A percentile compares a stretch with the other conserved stretches of the same genome.
phyloP scores from a whole-genome alignment of 1,140 invertebrate species.

The Ruditapes philippinarum region DNA sequence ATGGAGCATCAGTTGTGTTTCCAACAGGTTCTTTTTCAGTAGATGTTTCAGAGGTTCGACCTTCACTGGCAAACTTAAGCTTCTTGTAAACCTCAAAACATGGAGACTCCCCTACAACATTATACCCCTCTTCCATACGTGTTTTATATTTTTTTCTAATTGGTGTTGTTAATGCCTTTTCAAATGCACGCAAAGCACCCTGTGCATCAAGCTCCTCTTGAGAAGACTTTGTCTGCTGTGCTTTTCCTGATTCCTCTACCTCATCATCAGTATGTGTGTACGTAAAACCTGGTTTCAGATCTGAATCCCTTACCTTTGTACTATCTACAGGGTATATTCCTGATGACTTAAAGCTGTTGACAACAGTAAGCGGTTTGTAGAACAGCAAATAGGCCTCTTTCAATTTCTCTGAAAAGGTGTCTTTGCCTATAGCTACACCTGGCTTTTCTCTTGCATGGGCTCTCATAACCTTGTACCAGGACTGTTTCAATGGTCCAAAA shows the following conservation, averaged over 20 bases:
- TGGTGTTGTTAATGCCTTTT: slow-evolving; percentile 44
- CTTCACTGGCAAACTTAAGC: neutral
- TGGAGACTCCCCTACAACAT: neutral
- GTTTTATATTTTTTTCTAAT: slow-evolving; percentile 11
- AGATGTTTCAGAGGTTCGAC: neutral
- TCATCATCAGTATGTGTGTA: neutral
- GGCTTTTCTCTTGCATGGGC: slow-evolving; percentile 61
- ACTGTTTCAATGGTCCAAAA: slow-evolving; percentile 58
- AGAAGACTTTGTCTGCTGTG: neutral
- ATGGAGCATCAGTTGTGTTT: neutral
- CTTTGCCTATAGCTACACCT: slow-evolving; percentile 51
- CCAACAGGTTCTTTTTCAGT: neutral
- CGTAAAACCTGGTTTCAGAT: slow-evolving; percentile 32
- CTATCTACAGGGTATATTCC: slow-evolving; percentile 54
- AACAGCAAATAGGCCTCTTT: slow-evolving; percentile 62
- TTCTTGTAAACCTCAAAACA: slow-evolving; percentile 63
- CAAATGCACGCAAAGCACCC: slow-evolving; percentile 24
- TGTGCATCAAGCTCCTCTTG: slow-evolving; percentile 9
- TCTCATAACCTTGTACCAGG: slow-evolving; percentile 50
- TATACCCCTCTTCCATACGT: slow-evolving; percentile 48
- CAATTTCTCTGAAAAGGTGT: slow-evolving; percentile 68
- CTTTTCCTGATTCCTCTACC: neutral
- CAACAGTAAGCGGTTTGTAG: slow-evolving; percentile 67
- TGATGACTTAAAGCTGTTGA: slow-evolving; percentile 60
- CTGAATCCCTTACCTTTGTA: slow-evolving; percentile 8